Evolutionary conservation across 2,113 vertebrate genomes (phyloP).

Genomic region (Salminus brasiliensis): DNA sequence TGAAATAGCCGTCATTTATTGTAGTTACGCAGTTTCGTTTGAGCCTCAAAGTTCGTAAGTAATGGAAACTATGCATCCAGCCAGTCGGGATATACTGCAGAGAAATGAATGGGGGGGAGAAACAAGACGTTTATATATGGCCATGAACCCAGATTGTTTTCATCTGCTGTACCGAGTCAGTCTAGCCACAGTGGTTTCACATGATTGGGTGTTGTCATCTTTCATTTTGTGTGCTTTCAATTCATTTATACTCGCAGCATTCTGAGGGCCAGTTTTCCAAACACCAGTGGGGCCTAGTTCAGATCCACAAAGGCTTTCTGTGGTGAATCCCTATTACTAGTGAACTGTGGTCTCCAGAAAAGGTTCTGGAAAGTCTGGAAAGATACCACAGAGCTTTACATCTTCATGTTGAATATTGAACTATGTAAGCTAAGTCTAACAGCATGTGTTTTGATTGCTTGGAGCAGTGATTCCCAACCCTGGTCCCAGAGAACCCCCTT

Average conservation of each 20-base stretch:
- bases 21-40: conserved; percentile 5
- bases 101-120: conserved; percentile 9
- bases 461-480: no score
- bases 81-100: conserved; percentile 8
- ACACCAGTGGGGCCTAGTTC: not conserved
- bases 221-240: conserved; percentile 10
- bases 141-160: conserved; percentile 11
- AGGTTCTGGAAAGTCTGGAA: not conserved
- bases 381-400: no score
- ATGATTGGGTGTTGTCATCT: conserved; percentile 8
- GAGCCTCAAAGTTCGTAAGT: conserved; percentile 1
- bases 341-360: not conserved
- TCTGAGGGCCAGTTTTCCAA: not conserved
- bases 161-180: not conserved
- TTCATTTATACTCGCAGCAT: not conserved
- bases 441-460: no score
- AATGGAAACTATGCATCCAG: conserved; percentile 30
- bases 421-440: not conserved
- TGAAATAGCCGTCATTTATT: not conserved
- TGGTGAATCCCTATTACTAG: not conserved
- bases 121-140: not conserved
- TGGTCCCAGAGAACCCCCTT: no score
- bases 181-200: conserved; percentile 12
- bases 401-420: not conserved
- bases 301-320: not conserved